Conservation (phyloP, 2,888 invertebrate genomes). For the Spodoptera picta region DNA sequence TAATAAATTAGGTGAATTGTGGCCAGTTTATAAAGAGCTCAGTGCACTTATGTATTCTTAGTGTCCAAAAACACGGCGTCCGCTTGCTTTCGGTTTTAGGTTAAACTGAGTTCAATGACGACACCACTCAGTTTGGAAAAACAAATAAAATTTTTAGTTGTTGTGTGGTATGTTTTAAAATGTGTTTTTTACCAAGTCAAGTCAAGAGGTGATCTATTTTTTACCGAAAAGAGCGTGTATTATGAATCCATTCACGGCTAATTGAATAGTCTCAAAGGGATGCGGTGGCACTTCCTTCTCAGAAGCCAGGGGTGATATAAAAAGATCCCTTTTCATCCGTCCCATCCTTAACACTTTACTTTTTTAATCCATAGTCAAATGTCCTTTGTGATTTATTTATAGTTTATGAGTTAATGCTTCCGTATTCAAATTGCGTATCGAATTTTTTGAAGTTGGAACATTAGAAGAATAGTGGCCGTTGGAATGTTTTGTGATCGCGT, state of each 20-base stretch:
- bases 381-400: constrained; percentile 52
- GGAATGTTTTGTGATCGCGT: neutral
- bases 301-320: constrained; percentile 63
- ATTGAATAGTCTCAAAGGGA: constrained; percentile 54
- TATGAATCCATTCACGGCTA: constrained; percentile 53
- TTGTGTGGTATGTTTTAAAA: too few species aligned
- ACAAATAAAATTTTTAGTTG: too few species aligned
- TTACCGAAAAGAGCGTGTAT: constrained; percentile 29
- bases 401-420: constrained; percentile 49
- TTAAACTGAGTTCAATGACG: too few species aligned
- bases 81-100: too few species aligned
- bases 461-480: neutral
- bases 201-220: constrained; percentile 35
- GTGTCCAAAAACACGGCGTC: too few species aligned
- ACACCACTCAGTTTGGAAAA: too few species aligned
- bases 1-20: too few species aligned
- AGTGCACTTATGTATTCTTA: too few species aligned
- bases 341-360: constrained; percentile 46
- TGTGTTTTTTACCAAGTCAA: constrained; percentile 6
- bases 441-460: constrained; percentile 9
- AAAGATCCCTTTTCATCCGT: constrained; percentile 51
- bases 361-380: constrained; percentile 53
- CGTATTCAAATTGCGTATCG: constrained; percentile 19
- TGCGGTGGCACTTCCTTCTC: constrained; percentile 71
- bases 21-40: too few species aligned